Evolutionary conservation across 2,797 vertebrate species (phyloP), one percentile per base, ranked within the genome.

Genomic region (Sparidentex hasta): DNA sequence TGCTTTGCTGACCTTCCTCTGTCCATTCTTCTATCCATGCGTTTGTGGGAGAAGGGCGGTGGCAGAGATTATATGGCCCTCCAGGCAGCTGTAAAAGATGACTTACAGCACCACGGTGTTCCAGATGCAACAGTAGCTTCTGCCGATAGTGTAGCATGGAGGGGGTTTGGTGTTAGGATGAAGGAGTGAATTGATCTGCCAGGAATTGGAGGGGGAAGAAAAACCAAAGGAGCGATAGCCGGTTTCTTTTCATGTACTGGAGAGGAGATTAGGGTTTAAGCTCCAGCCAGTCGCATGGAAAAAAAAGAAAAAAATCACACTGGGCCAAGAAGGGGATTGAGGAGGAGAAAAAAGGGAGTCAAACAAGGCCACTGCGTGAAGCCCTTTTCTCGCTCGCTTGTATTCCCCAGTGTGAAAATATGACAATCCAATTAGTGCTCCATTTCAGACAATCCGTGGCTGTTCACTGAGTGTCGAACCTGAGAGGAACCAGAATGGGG

Each of bases 381-480:
- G 80, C 80, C 77, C 57, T 77, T 87, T 86, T 85, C 74, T 90
- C 27, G 1, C 78, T 74, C 62, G 50, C 80, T 85, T 82, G 78
- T 87, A 90, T 88, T 87, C 91, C 83, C 87, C 76, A 3, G 50
- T 72, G 87, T 79, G 51, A 78, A 82, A 84, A 93, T 86, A 87
- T 86, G 84, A 90, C 90, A 93, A 94, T 94, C 88, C 90, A 93
- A 95, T 95, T 93, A 94, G 78, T 6, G 14, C 69, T 47, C 61
- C 64, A 62, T 79, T 93, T 87, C 66, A 82, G 81, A 82, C 64
- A 47, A 83, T 82, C 41, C 67, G 18, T 4, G 1, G 67, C 83
- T 72, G 29, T 70, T 68, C 65, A 43, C 29, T 51, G 8, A 18
- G 76, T 50, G 55, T 80, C 79, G 69, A 65, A 88, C 79, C 82